Evolutionary conservation across 1,140 invertebrate species (phyloP), one percentile per base, ranked within the genome.

Genomic region (Archegozetes longisetosus): DNA sequence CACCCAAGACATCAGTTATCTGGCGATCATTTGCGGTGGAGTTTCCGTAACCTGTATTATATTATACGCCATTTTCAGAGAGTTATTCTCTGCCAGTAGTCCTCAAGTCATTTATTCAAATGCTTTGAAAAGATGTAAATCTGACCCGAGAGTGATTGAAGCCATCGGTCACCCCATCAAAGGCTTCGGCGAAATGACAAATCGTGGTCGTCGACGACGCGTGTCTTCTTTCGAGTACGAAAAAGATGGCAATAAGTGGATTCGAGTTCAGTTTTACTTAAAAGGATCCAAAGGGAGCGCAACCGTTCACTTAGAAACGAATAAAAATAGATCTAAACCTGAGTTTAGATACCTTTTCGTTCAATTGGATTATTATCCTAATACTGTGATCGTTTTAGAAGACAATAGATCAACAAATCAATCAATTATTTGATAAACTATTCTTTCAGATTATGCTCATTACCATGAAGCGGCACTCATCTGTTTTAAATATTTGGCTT

Each of bases 201-300:
- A 82, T 29, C 75, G 88, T 64, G 82, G 89, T 49, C 75, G 86
- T 58, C 72, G 85, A 57, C 68, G 74, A 62, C 78, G 81, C 71
- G 75, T 82, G 12, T 77, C 73, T 80, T 82, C 74, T 75, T 72
- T 74, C 27, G 76, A 81, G 63, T 88, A 83, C 71, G 76, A 81
- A 58, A 80, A 82, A 40, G 78, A 87, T 71, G 86, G 84, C 24
- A 76, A 79, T 17, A 80, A 83, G 64, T 82, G 84, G 67, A 80
- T 93, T 74, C 79, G 85, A 66, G 88, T 93, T 82, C 80, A 83
- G 69, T 94, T 93, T 74, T 88, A 92, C 69, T 78, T 94, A 40
- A 82, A 90, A 75, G 89, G 90, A 24, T 73, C 78, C 28, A 76
- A 82, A 58, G 82, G 81, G 64, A 82, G 82, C 66, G 90, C 79